phyloP scores from a whole-genome alignment of 2,797 vertebrate species.

The Rhincodon typus region DNA sequence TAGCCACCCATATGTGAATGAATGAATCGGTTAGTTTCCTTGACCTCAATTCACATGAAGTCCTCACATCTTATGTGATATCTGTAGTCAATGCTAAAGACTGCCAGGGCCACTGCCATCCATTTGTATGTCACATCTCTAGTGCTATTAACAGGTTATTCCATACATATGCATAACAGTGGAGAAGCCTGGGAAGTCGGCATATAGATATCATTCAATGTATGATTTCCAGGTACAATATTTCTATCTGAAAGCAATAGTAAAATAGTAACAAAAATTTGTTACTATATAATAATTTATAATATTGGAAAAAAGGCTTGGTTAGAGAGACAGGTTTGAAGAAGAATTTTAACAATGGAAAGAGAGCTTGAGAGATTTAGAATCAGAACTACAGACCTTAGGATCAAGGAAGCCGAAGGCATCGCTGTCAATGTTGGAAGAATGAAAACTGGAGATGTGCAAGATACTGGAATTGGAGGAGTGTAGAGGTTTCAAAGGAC shows the following conservation, averaged over 20 bases:
- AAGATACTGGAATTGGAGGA: not conserved
- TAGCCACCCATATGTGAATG: too few relatives aligned
- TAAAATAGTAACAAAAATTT: not conserved
- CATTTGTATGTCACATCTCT: not conserved
- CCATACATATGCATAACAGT: not conserved
- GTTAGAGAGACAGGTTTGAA: not conserved
- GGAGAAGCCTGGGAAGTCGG: not conserved
- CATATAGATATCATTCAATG: not conserved
- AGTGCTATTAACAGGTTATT: not conserved
- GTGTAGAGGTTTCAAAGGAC: not conserved
- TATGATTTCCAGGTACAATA: not conserved
- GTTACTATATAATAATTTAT: too few relatives aligned
- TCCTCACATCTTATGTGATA: not conserved
- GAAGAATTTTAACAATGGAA: not conserved
- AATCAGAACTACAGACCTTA: not conserved
- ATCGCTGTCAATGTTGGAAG: not conserved
- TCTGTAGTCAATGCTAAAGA: not conserved
- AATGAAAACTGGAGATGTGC: not conserved
- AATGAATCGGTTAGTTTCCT: not conserved
- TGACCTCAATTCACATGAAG: not conserved
- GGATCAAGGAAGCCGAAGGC: not conserved
- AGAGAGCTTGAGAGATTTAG: not conserved
- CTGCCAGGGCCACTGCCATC: not conserved
- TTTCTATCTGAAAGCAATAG: not conserved
- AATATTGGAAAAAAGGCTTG: not conserved